These are phyloP conservation scores for Habropoda laboriosa DNA, from an alignment of 1,140 invertebrate species.

Conservation along the genomic window DNA sequence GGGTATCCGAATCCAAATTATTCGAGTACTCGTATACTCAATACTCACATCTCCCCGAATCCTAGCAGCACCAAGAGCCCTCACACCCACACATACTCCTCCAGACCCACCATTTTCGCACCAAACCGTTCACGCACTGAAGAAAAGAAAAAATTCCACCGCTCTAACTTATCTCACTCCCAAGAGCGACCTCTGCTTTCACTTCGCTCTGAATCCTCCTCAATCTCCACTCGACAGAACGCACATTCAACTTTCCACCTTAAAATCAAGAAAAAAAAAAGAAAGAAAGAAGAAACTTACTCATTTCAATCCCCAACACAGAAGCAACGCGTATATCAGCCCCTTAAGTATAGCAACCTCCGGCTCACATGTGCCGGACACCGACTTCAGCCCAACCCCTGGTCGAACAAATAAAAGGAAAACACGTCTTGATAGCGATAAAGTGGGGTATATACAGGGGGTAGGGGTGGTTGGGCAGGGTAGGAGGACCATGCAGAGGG, in stretches of 20 bases:
- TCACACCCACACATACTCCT: too few relatives aligned
- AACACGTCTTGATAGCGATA: constrained; percentile 30
- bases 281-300: not conserved
- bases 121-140: too few relatives aligned
- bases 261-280: not conserved
- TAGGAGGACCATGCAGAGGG: not conserved
- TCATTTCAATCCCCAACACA: not conserved
- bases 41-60: too few relatives aligned
- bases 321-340: not conserved
- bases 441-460: not conserved
- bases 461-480: too few relatives aligned
- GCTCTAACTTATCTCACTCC: not conserved
- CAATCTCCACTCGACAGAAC: not conserved
- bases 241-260: not conserved
- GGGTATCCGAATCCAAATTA: too few relatives aligned
- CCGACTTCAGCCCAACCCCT: not conserved
- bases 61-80: too few relatives aligned
- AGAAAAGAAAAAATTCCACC: not conserved
- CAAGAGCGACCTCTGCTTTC: not conserved
- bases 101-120: too few relatives aligned
- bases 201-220: not conserved
- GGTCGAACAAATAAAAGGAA: not conserved
- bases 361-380: not conserved
- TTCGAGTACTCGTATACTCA: too few relatives aligned
- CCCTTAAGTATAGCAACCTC: not conserved